Base-by-base conservation (phyloP, 2,113 vertebrate species). In the Rhea americana region DNA sequence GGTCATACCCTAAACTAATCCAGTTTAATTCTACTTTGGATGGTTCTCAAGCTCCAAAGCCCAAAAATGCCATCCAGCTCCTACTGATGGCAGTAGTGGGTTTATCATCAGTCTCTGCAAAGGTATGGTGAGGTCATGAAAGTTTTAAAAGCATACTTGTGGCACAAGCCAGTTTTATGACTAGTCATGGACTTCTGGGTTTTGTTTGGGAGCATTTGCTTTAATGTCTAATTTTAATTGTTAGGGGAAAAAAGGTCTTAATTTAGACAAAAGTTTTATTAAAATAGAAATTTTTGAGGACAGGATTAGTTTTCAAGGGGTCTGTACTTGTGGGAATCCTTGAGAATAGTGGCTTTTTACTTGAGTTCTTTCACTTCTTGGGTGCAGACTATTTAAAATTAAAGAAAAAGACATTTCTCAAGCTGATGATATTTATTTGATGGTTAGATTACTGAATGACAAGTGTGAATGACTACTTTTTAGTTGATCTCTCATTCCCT, bases 11-110 rank as follows among this genome's bases (percentile, higher is more conserved):
- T 83, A 32, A 61, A 8, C 1, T 2, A 68, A 28, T 73, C 37
- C 20, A 4, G 4, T 68, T 76, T 65, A 21, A 28, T 76, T 75
- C 30, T 85, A 5, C 8, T 73, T 85, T 62, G 65, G 26, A 25
- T 53, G 21, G 4, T 41, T 62, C 37, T 72, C 4, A 18, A 56
- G 14, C 58, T 30, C 8, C 26, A n/a, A 65, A 80, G 25, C 22
- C 19, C 56, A 5, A 32, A 78, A 22, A 9, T 6, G 20, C 35
- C 1, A 1, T 43, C 59, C 7, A 16, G 0, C 7, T 56, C 19
- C 22, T 79, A 7, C 12, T 71, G 41, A 12, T n/a, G 68, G 18
- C 15, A 53, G 13, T 10, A 41, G 24, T 48, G 55, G 25, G 65
- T 91, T 58, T 70, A 20, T 55, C 32, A 47, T 39, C 47, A 50